phyloP scores from a whole-genome alignment of 64 coral and sea anemone species.

The Stichodactyla helianthus region DNA sequence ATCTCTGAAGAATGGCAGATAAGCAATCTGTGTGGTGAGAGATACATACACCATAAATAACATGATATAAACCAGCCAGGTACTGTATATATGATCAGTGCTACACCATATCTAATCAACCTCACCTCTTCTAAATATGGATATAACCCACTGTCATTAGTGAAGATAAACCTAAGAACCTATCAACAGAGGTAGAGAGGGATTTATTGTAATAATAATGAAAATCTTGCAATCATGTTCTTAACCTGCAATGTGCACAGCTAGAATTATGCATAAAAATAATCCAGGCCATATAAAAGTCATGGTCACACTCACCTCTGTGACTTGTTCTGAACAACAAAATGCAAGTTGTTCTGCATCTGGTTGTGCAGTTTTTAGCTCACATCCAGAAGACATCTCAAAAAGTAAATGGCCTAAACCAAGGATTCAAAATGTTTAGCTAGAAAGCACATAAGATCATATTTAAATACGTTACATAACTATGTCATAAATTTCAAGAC shows the following conservation, averaged over 20 bases:
- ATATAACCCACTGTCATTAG: conserved; percentile 40
- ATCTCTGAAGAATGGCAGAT: conserved; percentile 41
- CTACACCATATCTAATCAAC: not conserved
- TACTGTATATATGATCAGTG: no score
- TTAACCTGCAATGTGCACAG: no score
- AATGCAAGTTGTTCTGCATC: conserved; percentile 27
- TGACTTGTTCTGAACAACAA: conserved; percentile 28
- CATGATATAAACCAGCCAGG: not conserved
- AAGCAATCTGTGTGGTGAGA: conserved; percentile 13
- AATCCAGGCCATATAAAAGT: not conserved
- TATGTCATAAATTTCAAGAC: no score
- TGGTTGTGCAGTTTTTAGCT: conserved; percentile 53
- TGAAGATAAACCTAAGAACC: conserved; percentile 53
- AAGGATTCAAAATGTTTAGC: not conserved
- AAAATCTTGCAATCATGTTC: no score
- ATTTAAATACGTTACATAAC: not conserved
- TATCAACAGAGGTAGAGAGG: not conserved
- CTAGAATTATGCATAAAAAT: no score
- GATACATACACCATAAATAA: not conserved
- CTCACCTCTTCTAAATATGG: conserved; percentile 58
- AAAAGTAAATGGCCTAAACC: conserved; percentile 42
- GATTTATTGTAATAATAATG: not conserved
- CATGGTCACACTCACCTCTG: conserved; percentile 15
- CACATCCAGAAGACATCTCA: conserved; percentile 55
- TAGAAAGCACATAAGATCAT: not conserved